Evolutionary conservation across 2,797 vertebrate species (phyloP).

Genomic region (Macropodus opercularis): DNA sequence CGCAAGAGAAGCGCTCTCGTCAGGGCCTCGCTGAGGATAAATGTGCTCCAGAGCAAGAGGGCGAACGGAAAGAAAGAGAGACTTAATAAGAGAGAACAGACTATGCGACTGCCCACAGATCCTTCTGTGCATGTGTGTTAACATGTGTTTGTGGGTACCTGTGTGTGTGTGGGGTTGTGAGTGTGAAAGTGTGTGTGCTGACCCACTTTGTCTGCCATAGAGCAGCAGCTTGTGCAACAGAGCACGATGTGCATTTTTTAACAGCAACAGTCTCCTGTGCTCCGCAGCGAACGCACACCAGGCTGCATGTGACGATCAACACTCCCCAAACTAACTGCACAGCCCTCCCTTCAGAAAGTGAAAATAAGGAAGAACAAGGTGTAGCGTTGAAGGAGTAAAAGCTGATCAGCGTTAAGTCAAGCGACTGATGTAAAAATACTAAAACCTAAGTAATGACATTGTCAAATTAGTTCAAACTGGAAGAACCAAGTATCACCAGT

Average conservation of each 20-base stretch:
- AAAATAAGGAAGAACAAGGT: not conserved
- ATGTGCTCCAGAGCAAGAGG: not conserved
- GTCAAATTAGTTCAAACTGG: no score
- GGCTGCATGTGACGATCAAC: not conserved
- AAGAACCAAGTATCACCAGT: not conserved
- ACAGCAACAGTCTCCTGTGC: conserved; percentile 70
- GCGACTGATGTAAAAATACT: no score
- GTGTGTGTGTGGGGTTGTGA: conserved; percentile 24
- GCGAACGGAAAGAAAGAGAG: conserved; percentile 4
- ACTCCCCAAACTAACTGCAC: not conserved
- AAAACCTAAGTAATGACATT: no score
- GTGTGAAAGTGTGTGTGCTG: conserved; percentile 51
- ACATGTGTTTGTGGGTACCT: not conserved
- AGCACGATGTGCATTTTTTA: conserved; percentile 78
- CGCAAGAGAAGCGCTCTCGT: conserved; percentile 28
- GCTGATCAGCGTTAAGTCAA: no score
- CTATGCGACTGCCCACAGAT: conserved; percentile 31
- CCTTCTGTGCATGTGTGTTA: conserved; percentile 7
- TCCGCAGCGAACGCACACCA: conserved; percentile 39
- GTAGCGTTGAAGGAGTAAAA: no score
- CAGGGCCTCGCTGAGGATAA: conserved; percentile 29
- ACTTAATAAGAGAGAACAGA: conserved; percentile 42
- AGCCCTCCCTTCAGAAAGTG: not conserved
- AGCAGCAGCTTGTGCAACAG: conserved; percentile 79
- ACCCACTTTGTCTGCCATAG: conserved; percentile 82